Conservation (phyloP, 2,113 vertebrate genomes). For the Apodemus speciosus region DNA sequence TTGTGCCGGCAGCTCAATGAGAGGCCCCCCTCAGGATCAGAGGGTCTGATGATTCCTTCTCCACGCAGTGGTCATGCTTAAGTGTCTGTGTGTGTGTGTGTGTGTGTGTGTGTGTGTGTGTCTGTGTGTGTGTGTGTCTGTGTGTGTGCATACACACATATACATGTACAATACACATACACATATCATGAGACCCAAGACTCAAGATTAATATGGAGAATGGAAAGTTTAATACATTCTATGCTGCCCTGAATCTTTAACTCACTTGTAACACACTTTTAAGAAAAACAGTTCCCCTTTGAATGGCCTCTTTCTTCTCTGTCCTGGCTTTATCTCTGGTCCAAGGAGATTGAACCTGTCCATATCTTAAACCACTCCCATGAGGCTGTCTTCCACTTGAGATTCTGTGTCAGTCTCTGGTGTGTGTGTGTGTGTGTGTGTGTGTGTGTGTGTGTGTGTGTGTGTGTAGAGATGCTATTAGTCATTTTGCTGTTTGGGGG, state of each 20-base stretch:
- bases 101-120: background rate
- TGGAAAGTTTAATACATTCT: background rate
- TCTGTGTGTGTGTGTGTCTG: background rate
- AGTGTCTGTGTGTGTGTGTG: background rate
- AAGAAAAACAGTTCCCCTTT: background rate
- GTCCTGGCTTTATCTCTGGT: background rate
- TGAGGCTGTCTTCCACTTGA: background rate
- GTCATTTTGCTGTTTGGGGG: background rate
- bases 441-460: too few species aligned
- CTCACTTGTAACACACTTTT: background rate
- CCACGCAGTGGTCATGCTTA: too few species aligned
- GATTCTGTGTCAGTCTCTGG: background rate
- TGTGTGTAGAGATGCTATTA: background rate
- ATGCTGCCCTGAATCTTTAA: background rate
- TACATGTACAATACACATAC: too few species aligned
- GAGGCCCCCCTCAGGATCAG: background rate
- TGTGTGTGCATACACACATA: too few species aligned
- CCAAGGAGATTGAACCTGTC: background rate
- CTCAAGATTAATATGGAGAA: background rate
- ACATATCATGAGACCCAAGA: background rate
- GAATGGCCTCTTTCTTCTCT: background rate
- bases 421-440: too few species aligned
- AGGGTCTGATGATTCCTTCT: background rate
- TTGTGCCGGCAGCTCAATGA: conserved; percentile 39
- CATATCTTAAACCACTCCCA: background rate